Evolutionary conservation across 2,113 vertebrate species (phyloP).

Genomic region (Ciconia stormi): DNA sequence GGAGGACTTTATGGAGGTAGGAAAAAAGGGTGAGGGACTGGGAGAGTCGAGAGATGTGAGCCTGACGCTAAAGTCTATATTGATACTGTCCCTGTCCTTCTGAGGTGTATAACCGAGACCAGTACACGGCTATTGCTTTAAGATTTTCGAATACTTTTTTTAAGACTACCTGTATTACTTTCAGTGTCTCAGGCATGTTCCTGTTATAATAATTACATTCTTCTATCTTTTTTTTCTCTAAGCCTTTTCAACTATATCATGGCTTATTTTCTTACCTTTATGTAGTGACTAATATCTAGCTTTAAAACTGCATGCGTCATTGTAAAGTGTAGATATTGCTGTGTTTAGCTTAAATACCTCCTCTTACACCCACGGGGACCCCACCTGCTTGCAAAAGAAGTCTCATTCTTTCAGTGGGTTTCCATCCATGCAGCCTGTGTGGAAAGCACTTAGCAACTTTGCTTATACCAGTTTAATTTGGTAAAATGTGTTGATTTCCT

Average conservation of each 20-base stretch:
- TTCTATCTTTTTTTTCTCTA: neutral
- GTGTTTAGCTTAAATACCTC: neutral
- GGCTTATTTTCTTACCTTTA: neutral
- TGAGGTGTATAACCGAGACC: neutral
- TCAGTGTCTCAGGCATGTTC: neutral
- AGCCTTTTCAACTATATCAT: neutral
- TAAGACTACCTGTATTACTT: neutral
- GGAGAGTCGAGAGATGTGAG: neutral
- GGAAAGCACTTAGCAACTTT: neutral
- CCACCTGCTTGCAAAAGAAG: neutral
- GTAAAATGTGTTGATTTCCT: neutral
- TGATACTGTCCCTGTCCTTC: neutral
- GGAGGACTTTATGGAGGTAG: rapidly evolving
- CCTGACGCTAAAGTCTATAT: rapidly evolving
- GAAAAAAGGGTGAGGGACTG: neutral
- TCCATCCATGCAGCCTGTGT: neutral
- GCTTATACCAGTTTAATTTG: neutral
- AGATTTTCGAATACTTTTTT: neutral
- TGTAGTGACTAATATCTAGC: too few species aligned
- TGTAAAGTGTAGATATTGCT: neutral
- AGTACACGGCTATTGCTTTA: rapidly evolving
- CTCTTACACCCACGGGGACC: neutral
- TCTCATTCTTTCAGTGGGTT: neutral
- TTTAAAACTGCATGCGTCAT: neutral
- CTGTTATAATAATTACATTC: neutral